Evolutionary conservation across 2,888 invertebrate genomes (phyloP).

Genomic region (Caenorhabditis sinica): DNA sequence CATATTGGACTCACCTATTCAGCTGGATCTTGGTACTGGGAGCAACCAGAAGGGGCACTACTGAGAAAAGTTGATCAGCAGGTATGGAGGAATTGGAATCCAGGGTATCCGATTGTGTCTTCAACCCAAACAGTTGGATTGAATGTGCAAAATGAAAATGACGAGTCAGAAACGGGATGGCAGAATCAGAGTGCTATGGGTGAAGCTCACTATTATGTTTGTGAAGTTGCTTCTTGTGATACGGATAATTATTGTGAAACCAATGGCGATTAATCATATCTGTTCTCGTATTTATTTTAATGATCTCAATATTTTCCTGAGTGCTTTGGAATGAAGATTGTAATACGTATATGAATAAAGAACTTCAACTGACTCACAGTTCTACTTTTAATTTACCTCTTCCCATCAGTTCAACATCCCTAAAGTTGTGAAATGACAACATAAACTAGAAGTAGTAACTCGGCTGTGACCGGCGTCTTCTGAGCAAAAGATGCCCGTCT

Average conservation of each 20-base stretch:
- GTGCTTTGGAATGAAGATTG: too few species aligned
- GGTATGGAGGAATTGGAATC: slow-evolving; percentile 9
- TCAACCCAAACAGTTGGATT: slow-evolving; percentile 12
- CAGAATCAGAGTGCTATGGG: slow-evolving; percentile 19
- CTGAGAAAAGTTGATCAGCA: slow-evolving; percentile 6
- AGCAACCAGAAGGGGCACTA: slow-evolving; percentile 8
- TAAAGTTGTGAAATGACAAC: too few species aligned
- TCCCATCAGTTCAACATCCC: too few species aligned
- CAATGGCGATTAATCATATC: neutral
- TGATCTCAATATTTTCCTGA: neutral
- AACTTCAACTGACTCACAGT: too few species aligned
- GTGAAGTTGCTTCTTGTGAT: slow-evolving; percentile 46
- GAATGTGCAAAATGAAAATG: slow-evolving; percentile 6
- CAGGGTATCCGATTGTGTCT: slow-evolving; percentile 10
- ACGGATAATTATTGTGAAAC: slow-evolving; percentile 48
- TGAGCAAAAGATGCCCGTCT: too few species aligned
- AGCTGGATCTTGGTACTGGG: slow-evolving; percentile 27
- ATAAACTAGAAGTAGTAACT: too few species aligned
- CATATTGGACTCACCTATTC: slow-evolving; percentile 34
- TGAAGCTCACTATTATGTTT: slow-evolving; percentile 33
- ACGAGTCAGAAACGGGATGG: slow-evolving; percentile 31
- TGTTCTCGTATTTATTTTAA: too few species aligned
- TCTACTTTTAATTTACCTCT: too few species aligned
- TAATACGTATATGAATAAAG: too few species aligned
- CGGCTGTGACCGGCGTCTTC: too few species aligned